Conservation (phyloP, 2,888 invertebrate species). For the Orthosia gracilis region DNA sequence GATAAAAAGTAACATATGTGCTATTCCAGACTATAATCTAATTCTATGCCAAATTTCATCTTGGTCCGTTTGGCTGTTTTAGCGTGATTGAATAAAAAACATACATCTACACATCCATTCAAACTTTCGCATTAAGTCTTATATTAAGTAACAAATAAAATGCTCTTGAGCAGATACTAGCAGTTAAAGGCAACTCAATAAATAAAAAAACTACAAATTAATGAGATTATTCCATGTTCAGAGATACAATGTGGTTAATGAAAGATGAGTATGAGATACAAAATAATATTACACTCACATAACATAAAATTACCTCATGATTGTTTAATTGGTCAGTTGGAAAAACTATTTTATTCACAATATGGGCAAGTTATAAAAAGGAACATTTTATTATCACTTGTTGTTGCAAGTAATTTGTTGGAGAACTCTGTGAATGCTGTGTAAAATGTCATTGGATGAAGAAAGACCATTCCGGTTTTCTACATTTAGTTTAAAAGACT, state of each 20-base stretch:
- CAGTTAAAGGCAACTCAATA: not conserved
- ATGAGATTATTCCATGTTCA: not conserved
- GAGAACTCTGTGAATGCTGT: slow-evolving; percentile 19
- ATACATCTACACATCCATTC: too few relatives aligned
- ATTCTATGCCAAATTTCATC: too few relatives aligned
- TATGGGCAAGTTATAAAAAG: slow-evolving; percentile 5
- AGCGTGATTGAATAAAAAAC: too few relatives aligned
- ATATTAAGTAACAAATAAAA: too few relatives aligned
- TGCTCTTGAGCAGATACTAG: not conserved
- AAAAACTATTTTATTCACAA: not conserved
- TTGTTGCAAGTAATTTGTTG: not conserved
- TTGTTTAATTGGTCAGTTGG: slow-evolving; percentile 7
- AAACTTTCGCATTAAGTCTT: too few relatives aligned
- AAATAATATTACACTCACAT: not conserved
- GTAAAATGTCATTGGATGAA: slow-evolving; percentile 22
- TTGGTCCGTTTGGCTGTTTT: too few relatives aligned
- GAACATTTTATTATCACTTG: slow-evolving; percentile 26
- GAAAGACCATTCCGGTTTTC: slow-evolving; percentile 25
- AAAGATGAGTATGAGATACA: not conserved
- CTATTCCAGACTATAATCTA: too few relatives aligned
- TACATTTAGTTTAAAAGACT: slow-evolving; percentile 29
- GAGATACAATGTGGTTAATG: slow-evolving; percentile 11
- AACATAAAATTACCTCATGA: not conserved
- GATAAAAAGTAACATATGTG: too few relatives aligned
- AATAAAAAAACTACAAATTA: not conserved